Conservation (phyloP, 2,797 vertebrate genomes). For the Myiothlypis chrysogaster region DNA sequence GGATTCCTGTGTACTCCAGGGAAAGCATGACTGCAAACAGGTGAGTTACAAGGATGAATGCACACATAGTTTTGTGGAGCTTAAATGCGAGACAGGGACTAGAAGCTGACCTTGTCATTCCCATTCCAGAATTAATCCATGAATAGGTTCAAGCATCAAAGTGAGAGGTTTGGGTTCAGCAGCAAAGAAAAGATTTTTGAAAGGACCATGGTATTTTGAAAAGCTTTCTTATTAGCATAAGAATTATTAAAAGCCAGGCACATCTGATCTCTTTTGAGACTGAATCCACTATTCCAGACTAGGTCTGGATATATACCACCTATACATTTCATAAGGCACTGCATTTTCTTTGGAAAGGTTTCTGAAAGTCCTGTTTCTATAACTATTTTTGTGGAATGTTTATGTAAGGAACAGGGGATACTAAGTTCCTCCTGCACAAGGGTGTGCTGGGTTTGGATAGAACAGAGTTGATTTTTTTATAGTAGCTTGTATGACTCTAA, state of each 20-base stretch:
- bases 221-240: neutral
- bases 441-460: neutral
- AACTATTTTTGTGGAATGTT: neutral
- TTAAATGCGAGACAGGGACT: neutral
- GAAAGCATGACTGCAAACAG: neutral
- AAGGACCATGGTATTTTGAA: neutral
- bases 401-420: neutral
- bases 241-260: neutral
- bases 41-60: neutral
- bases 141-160: neutral
- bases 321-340: neutral
- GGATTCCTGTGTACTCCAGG: neutral
- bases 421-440: neutral
- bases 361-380: neutral
- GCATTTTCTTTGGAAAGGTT: neutral
- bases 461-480: neutral
- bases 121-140: neutral
- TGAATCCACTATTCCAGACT: neutral
- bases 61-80: neutral
- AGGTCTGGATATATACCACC: neutral
- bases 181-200: neutral
- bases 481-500: fast-evolving
- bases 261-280: neutral
- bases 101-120: neutral
- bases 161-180: neutral